phyloP scores from a whole-genome alignment of 2,113 vertebrate genomes.

The Crotalus helleri region DNA sequence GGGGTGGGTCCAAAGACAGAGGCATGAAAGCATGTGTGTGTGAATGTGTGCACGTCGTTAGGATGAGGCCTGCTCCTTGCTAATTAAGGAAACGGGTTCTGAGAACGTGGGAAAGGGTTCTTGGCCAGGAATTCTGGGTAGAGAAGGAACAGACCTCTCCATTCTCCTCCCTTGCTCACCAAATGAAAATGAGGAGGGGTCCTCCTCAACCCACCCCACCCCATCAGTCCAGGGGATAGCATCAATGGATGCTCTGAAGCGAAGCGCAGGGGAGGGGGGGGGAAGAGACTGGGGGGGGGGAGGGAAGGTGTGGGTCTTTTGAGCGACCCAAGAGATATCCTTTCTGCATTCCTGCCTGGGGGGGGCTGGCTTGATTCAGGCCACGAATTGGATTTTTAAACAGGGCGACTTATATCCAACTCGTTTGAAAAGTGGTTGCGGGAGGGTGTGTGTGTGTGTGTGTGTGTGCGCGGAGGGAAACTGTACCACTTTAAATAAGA shows the following conservation, averaged over 20 bases:
- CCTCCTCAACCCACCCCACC: too few species aligned
- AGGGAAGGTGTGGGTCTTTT: not conserved
- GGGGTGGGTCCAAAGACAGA: not conserved
- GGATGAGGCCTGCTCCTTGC: not conserved
- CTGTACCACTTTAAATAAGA: too few species aligned
- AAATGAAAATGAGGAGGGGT: too few species aligned
- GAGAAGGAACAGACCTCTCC: not conserved
- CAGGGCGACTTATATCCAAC: too few species aligned
- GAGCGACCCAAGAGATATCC: not conserved
- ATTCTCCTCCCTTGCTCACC: fast-evolving
- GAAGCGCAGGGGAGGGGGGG: not conserved
- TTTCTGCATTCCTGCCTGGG: too few species aligned
- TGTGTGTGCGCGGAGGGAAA: too few species aligned
- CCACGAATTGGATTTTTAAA: too few species aligned
- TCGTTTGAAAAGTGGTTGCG: too few species aligned
- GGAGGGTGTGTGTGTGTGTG: too few species aligned
- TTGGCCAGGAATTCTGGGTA: not conserved
- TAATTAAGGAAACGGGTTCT: too few species aligned
- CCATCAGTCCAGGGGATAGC: not conserved
- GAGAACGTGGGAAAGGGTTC: not conserved
- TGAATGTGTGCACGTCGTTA: not conserved
- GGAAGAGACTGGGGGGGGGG: too few species aligned
- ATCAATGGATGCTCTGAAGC: not conserved
- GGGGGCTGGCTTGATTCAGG: too few species aligned
- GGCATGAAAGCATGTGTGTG: not conserved